Conservation (phyloP, 2,888 invertebrate genomes). For the Isoperla grammatica region DNA sequence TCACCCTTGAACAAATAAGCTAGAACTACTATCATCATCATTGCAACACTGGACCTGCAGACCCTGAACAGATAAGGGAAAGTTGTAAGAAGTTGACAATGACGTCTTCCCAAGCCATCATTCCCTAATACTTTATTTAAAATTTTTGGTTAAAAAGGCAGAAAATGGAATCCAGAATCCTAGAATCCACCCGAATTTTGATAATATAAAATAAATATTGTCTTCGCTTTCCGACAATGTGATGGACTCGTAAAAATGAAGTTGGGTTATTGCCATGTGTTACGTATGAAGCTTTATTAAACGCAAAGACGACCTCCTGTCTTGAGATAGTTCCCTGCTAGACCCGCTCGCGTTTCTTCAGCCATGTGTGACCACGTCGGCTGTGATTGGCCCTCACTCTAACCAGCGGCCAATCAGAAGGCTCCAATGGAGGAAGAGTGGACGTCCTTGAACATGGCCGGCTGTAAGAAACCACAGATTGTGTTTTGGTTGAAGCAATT, state of each 20-base stretch:
- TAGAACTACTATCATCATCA: neutral
- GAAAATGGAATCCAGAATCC: constrained; percentile 30
- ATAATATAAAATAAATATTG: constrained; percentile 29
- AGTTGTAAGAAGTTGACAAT: neutral
- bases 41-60: neutral
- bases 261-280: constrained; percentile 1
- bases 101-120: constrained; percentile 27
- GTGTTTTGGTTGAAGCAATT: no score
- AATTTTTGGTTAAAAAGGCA: constrained; percentile 31
- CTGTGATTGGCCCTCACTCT: neutral
- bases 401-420: neutral
- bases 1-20: neutral
- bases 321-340: constrained; percentile 18
- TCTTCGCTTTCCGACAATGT: constrained; percentile 2
- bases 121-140: constrained; percentile 33
- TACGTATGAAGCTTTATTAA: neutral
- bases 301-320: constrained; percentile 26
- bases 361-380: constrained; percentile 32
- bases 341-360: constrained; percentile 31
- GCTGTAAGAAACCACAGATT: no score
- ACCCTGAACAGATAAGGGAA: constrained; percentile 11
- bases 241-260: neutral
- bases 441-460: neutral
- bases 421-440: neutral
- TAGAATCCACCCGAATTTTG: constrained; percentile 25